phyloP scores from a whole-genome alignment of 2,113 vertebrate species.

The Pleuronectes platessa region DNA sequence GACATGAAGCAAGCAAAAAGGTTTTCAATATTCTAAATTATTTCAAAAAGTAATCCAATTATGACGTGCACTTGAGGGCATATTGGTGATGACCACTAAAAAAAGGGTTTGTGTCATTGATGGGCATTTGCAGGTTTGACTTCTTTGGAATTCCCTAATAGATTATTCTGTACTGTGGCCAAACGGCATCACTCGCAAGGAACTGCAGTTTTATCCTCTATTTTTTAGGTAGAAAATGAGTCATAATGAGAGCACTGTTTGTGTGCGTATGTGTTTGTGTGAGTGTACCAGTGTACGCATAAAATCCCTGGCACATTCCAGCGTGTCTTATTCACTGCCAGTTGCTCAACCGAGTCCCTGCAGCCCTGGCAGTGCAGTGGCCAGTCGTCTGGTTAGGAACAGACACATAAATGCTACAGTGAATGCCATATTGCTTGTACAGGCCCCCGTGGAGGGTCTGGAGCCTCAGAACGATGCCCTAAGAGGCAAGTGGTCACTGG shows the following conservation, averaged over 20 bases:
- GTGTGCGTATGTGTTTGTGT: constrained; percentile 4
- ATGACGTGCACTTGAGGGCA: constrained; percentile 27
- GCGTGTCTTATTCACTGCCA: constrained; percentile 56
- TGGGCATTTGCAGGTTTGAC: neutral
- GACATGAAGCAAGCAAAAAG: constrained; percentile 37
- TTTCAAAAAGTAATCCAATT: constrained; percentile 37
- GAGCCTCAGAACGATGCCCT: constrained; percentile 4
- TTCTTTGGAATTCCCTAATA: neutral
- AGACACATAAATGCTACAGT: constrained; percentile 47
- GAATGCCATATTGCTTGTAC: constrained; percentile 65
- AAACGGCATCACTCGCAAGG: neutral
- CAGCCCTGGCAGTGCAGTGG: constrained; percentile 41
- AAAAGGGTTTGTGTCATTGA: constrained; percentile 1
- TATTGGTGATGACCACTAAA: constrained; percentile 18
- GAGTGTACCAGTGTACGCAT: neutral
- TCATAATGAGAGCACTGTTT: neutral
- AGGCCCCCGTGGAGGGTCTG: constrained; percentile 22
- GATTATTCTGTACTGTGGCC: constrained; percentile 9
- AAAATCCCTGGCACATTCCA: constrained; percentile 43
- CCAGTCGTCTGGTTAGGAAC: constrained; percentile 49
- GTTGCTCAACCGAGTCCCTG: constrained; percentile 40
- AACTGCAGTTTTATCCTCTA: neutral
- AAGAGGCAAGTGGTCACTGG: neutral
- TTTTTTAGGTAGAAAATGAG: neutral
- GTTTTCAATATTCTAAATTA: constrained; percentile 52